phyloP scores from a whole-genome alignment of 2,888 invertebrate species.

The Dolichopus griseipennis region DNA sequence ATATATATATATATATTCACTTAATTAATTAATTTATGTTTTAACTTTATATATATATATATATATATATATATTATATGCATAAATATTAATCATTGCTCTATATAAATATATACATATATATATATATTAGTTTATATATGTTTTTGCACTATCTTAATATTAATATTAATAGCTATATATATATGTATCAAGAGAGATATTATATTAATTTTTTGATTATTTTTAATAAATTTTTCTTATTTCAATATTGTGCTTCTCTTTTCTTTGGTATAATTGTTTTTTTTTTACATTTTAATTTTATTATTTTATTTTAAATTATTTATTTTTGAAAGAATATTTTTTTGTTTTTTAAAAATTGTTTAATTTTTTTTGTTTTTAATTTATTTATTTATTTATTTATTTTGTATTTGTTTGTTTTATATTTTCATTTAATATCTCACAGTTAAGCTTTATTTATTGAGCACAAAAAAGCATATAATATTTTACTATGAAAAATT shows the following conservation, averaged over 20 bases:
- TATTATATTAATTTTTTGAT: background rate
- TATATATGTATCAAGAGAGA: too few species aligned
- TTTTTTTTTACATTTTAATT: background rate
- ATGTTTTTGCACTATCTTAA: too few species aligned
- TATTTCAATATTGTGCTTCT: background rate
- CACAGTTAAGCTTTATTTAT: constrained; percentile 44
- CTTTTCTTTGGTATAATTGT: background rate
- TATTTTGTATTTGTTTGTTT: constrained; percentile 23
- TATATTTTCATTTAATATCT: constrained; percentile 28
- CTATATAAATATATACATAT: too few species aligned
- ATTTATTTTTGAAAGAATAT: constrained; percentile 14
- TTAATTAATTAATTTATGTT: too few species aligned
- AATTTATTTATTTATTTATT: constrained; percentile 18
- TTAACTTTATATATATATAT: too few species aligned
- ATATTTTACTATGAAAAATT: constrained; percentile 20
- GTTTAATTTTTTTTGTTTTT: constrained; percentile 15
- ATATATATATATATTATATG: too few species aligned
- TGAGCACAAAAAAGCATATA: constrained; percentile 40
- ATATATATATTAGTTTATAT: too few species aligned
- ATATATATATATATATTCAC: too few species aligned
- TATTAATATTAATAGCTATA: too few species aligned
- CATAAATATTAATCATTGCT: too few species aligned
- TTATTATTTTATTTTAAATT: background rate
- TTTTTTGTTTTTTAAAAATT: constrained; percentile 10
- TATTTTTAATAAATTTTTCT: background rate